These are phyloP conservation scores for Emesis furor DNA, from an alignment of 2,888 invertebrate species.

Conservation along the genomic window DNA sequence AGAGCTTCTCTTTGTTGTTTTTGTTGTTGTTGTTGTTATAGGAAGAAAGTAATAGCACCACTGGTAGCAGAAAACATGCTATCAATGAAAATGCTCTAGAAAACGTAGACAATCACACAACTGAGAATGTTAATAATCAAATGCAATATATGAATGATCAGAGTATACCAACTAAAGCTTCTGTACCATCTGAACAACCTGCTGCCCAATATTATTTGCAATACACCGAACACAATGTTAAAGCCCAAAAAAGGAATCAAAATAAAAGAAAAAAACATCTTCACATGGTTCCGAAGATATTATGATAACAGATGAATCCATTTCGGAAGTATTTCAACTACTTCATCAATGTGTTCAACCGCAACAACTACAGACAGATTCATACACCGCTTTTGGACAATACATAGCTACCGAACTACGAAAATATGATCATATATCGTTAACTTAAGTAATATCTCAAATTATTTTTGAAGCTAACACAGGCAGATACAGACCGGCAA, in stretches of 20 bases:
- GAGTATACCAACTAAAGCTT: constrained; percentile 22
- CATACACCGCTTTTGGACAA: constrained; percentile 36
- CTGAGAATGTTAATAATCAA: constrained; percentile 9
- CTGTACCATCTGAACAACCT: constrained; percentile 12
- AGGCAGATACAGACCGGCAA: constrained; percentile 3
- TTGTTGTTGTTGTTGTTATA: constrained; percentile 48
- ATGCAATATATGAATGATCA: constrained; percentile 2
- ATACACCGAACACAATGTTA: no score
- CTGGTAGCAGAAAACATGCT: constrained; percentile 27
- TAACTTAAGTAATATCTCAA: neutral
- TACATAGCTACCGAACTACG: constrained; percentile 69
- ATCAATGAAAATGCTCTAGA: constrained; percentile 9
- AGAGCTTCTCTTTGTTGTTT: no score
- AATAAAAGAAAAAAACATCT: constrained; percentile 24
- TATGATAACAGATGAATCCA: constrained; percentile 69
- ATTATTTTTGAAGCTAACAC: neutral
- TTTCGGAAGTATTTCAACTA: constrained; percentile 62
- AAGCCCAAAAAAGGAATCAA: constrained; percentile 47
- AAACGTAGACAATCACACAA: neutral
- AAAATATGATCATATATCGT: constrained; percentile 71
- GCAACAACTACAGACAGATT: no score
- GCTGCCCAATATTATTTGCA: no score
- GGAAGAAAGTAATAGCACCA: constrained; percentile 33
- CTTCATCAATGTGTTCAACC: no score
- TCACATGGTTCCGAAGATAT: constrained; percentile 23